Percentiles rank a stretch among this genome's conserved stretches.
Conservation (phyloP, 2,888 invertebrate species). For the Tanypteryx hageni region DNA sequence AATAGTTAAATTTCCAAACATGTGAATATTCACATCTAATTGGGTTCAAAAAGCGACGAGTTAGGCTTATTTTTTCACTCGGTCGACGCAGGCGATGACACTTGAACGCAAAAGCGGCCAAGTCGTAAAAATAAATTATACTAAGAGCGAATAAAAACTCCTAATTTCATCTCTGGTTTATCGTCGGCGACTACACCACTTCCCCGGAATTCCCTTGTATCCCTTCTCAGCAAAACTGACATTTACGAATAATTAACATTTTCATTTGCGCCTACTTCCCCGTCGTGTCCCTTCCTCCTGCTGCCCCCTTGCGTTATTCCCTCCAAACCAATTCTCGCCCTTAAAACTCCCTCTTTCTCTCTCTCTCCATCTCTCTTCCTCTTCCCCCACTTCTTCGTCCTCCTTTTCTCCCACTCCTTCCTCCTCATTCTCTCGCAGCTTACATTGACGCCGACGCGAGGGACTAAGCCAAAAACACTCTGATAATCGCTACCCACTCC, state of each 20-base stretch:
- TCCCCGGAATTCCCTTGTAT: background rate
- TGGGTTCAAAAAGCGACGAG: too few species aligned
- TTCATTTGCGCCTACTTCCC: background rate
- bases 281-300: background rate
- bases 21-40: too few species aligned
- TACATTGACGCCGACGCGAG: background rate
- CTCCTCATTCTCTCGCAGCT: too few species aligned
- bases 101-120: background rate
- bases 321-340: too few species aligned
- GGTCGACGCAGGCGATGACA: background rate
- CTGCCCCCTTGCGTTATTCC: background rate
- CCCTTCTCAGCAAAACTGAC: background rate
- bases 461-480: conserved; percentile 17
- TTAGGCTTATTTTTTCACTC: background rate
- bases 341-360: too few species aligned
- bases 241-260: conserved; percentile 32
- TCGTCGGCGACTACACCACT: background rate
- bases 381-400: too few species aligned
- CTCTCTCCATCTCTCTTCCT: too few species aligned
- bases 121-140: background rate
- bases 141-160: background rate
- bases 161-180: background rate
- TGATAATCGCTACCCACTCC: background rate
- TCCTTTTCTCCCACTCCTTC: too few species aligned
- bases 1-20: too few species aligned